Evolutionary conservation across 2,113 vertebrate species (phyloP).

Genomic region (Anguilla japonica): DNA sequence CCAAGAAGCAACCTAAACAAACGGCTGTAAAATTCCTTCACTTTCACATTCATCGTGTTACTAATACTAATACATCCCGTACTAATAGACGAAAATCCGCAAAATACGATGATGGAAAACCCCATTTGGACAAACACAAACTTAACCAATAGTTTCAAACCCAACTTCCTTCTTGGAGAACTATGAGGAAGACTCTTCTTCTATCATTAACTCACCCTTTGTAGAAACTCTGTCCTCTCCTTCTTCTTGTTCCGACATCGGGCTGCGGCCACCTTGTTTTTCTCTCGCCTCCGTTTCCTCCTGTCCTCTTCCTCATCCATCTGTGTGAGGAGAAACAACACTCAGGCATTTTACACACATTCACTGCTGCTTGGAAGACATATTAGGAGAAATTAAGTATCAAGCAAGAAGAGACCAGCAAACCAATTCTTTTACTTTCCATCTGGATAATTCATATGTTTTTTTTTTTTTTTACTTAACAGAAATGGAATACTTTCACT

Average conservation of each 20-base stretch:
- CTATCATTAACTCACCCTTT: slow-evolving; percentile 73
- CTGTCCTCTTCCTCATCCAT: slow-evolving; percentile 90
- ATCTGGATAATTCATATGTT: background rate
- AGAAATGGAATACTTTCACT: background rate
- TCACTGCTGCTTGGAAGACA: background rate
- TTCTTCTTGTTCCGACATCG: slow-evolving; percentile 98
- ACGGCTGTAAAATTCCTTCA: background rate
- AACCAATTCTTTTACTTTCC: background rate
- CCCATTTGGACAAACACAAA: background rate
- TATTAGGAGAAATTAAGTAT: background rate
- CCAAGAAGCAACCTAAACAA: background rate
- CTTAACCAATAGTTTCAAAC: background rate
- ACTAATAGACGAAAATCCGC: background rate
- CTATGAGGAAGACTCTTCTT: background rate
- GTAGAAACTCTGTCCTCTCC: slow-evolving; percentile 92
- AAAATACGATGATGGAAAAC: background rate
- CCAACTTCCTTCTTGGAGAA: background rate
- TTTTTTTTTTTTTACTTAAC: background rate
- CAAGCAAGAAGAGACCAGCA: background rate
- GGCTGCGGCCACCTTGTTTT: slow-evolving; percentile 96
- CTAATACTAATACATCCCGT: too few relatives aligned
- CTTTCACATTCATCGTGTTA: background rate
- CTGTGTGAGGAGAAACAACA: slow-evolving; percentile 57
- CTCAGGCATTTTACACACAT: background rate
- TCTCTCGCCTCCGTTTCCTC: slow-evolving; percentile 91